Evolutionary conservation across 2,888 invertebrate species (phyloP).

Genomic region (Drosophila paracracens): DNA sequence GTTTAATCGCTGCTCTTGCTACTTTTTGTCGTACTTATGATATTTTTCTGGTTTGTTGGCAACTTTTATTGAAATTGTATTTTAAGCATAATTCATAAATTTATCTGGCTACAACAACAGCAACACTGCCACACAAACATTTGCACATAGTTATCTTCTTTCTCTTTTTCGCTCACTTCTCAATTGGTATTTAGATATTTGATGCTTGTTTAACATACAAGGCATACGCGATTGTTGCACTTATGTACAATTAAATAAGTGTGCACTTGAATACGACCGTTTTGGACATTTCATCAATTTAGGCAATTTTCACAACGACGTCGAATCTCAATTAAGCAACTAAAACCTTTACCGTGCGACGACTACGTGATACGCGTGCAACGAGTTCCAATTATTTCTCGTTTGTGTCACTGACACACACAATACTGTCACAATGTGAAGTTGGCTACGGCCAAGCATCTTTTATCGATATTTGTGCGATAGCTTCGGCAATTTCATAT

Average conservation of each 20-base stretch:
- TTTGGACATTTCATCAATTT: slow-evolving; percentile 56
- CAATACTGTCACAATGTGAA: slow-evolving; percentile 20
- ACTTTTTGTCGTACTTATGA: slow-evolving; percentile 34
- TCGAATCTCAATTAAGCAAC: slow-evolving; percentile 43
- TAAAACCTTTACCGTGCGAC: slow-evolving; percentile 32
- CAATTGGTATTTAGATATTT: slow-evolving; percentile 29
- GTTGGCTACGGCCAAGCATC: slow-evolving; percentile 15
- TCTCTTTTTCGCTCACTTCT: slow-evolving; percentile 23
- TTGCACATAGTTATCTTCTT: slow-evolving; percentile 33
- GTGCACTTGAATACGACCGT: slow-evolving; percentile 32
- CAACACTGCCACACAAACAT: slow-evolving; percentile 36
- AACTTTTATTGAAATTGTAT: slow-evolving; percentile 68
- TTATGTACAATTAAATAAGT: slow-evolving; percentile 21
- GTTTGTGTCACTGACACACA: slow-evolving; percentile 49
- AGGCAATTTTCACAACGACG: slow-evolving; percentile 53
- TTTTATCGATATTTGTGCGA: slow-evolving; percentile 22
- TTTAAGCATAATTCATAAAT: slow-evolving; percentile 68
- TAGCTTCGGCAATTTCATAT: neutral
- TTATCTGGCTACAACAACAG: slow-evolving; percentile 40
- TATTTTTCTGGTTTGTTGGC: slow-evolving; percentile 66
- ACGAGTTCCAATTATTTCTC: slow-evolving; percentile 46
- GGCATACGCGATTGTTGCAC: slow-evolving; percentile 34
- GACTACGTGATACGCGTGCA: slow-evolving; percentile 35
- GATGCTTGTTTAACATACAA: slow-evolving; percentile 27
- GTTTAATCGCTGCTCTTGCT: slow-evolving; percentile 58